These are phyloP conservation scores for Merops nubicus DNA, from an alignment of 2,113 vertebrate genomes.

Conservation along the genomic window DNA sequence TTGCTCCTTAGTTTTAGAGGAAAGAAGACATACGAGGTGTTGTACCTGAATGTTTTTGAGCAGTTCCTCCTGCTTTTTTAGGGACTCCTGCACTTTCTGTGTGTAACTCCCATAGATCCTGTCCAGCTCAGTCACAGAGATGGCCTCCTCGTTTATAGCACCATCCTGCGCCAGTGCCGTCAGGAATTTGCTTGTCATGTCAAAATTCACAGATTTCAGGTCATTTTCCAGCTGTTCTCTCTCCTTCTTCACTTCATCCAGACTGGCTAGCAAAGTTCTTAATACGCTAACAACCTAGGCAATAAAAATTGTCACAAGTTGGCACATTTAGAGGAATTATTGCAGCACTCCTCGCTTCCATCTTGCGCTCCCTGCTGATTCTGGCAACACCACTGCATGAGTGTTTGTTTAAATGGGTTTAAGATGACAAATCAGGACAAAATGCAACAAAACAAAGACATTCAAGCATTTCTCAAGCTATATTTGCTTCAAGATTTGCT, in stretches of 20 bases:
- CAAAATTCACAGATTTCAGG: slow-evolving; percentile 91
- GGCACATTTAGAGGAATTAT: not conserved
- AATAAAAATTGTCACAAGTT: not conserved
- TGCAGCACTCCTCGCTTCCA: not conserved
- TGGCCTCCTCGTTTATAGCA: slow-evolving; percentile 92
- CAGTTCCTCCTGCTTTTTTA: slow-evolving; percentile 90
- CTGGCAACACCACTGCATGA: not conserved
- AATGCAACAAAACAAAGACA: not conserved
- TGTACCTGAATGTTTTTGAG: slow-evolving; percentile 86
- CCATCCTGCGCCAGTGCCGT: slow-evolving; percentile 90
- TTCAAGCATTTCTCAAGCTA: not conserved
- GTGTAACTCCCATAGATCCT: slow-evolving; percentile 88
- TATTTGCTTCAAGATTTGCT: not conserved
- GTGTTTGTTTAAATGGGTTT: not conserved
- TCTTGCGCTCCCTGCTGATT: not conserved
- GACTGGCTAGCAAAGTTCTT: slow-evolving; percentile 82
- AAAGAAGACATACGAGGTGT: not conserved
- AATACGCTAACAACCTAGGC: slow-evolving; percentile 89
- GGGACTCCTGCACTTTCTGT: slow-evolving; percentile 86
- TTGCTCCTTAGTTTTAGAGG: not conserved
- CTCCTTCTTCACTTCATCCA: slow-evolving; percentile 92
- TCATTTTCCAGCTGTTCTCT: slow-evolving; percentile 91
- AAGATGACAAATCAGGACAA: not conserved
- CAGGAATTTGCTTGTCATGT: slow-evolving; percentile 92
- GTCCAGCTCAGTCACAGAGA: slow-evolving; percentile 89